A percentile compares a stretch with the other conserved stretches of the same genome.
Conservation (phyloP, 1,140 invertebrate species). For the Parasteatoda tepidariorum region DNA sequence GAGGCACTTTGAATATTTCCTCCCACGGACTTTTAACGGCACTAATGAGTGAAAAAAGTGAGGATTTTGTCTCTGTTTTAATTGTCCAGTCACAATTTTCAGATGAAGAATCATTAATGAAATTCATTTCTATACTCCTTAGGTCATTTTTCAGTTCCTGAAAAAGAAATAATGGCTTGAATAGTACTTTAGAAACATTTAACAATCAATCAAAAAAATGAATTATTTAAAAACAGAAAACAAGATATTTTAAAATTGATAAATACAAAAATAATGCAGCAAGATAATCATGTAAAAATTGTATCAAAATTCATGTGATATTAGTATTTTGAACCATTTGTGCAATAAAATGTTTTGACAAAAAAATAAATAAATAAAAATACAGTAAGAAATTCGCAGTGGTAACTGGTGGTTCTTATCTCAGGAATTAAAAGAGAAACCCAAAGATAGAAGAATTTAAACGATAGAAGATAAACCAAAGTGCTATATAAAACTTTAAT, state of each 20-base stretch:
- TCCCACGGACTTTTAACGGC: slow-evolving; percentile 41
- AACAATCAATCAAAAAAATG: background rate
- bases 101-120: slow-evolving; percentile 26
- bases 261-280: background rate
- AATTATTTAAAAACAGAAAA: background rate
- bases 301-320: background rate
- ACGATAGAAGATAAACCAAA: no score
- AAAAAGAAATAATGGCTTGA: background rate
- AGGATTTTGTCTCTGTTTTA: slow-evolving; percentile 33
- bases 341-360: background rate
- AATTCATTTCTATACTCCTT: slow-evolving; percentile 21
- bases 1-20: slow-evolving; percentile 23
- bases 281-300: background rate
- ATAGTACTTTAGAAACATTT: background rate
- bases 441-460: no score
- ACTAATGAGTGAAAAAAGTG: slow-evolving; percentile 23
- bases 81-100: slow-evolving; percentile 20
- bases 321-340: background rate
- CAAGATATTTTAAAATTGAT: background rate
- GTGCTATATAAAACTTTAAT: no score
- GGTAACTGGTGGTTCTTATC: no score
- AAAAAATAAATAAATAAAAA: background rate
- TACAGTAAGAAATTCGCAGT: no score
- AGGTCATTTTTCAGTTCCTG: slow-evolving; percentile 36
- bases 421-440: no score